phyloP scores from a whole-genome alignment of 53 echinoderm and acorn worm genomes.

The Paracentrotus lividus region DNA sequence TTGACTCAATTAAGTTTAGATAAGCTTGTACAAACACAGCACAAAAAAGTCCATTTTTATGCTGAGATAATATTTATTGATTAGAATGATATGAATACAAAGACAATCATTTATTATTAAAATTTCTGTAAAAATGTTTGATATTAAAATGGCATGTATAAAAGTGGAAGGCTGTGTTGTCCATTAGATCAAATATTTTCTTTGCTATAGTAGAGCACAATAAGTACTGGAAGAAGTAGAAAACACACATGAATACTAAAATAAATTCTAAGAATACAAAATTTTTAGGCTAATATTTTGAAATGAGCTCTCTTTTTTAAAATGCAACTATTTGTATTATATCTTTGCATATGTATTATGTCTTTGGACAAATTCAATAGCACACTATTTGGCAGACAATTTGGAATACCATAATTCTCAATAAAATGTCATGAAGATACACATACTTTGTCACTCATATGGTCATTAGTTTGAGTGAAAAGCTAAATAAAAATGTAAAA shows the following conservation, averaged over 20 bases:
- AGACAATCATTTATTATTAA: not conserved
- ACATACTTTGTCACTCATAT: not conserved
- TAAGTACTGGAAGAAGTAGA: not conserved
- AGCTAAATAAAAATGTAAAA: not conserved
- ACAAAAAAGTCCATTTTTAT: not conserved
- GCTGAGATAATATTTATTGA: conserved; percentile 25
- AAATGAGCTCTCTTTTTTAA: not conserved
- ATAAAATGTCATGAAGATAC: not conserved
- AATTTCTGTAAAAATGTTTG: not conserved
- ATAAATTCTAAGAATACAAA: not conserved
- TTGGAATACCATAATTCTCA: not conserved
- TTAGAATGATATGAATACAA: conserved; percentile 19
- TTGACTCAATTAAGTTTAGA: no score
- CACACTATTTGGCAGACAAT: not conserved
- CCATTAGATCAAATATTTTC: not conserved
- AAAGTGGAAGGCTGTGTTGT: not conserved
- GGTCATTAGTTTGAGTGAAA: not conserved
- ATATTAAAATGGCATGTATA: not conserved
- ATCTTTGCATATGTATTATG: no score
- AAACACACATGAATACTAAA: not conserved
- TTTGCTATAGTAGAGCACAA: not conserved
- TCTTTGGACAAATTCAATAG: not conserved
- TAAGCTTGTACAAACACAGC: not conserved
- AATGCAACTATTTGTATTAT: not conserved
- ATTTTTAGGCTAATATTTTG: no score